These are phyloP conservation scores for Dolichomitus sp. DNA, from an alignment of 2,888 invertebrate genomes.

Conservation along the genomic window DNA sequence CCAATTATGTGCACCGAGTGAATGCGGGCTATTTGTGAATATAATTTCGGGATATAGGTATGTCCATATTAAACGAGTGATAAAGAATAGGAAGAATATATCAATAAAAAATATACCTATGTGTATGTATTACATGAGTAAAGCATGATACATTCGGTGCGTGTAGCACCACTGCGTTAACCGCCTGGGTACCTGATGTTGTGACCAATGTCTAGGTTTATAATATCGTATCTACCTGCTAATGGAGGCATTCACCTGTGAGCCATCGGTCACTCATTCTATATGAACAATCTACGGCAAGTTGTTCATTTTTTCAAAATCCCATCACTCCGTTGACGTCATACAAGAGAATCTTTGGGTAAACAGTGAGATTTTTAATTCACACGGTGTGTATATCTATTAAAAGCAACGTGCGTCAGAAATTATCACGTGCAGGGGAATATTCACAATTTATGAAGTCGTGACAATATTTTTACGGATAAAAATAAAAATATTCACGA, in stretches of 20 bases:
- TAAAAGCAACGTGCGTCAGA: constrained; percentile 11
- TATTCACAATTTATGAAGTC: not conserved
- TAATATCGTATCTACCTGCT: constrained; percentile 10
- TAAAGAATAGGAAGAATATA: too few species aligned
- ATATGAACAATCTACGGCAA: constrained; percentile 3
- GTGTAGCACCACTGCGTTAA: constrained; percentile 3
- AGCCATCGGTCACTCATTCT: not conserved
- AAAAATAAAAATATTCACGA: not conserved
- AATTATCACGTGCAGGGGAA: not conserved
- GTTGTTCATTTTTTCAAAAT: constrained; percentile 10
- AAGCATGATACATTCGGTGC: not conserved
- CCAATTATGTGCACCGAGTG: not conserved
- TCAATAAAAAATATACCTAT: not conserved
- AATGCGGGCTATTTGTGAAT: constrained; percentile 7
- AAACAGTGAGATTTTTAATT: constrained; percentile 48
- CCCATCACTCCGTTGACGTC: constrained; percentile 45
- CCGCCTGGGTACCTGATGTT: constrained; percentile 17
- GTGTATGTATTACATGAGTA: not conserved
- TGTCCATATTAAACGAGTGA: not conserved
- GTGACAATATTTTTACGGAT: constrained; percentile 1
- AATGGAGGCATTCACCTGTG: constrained; percentile 40
- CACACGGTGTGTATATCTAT: not conserved
- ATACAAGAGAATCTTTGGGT: constrained; percentile 40
- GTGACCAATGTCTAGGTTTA: constrained; percentile 31
- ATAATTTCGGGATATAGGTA: not conserved